Percentiles rank a stretch among this genome's conserved stretches.
Evolutionary conservation across 2,113 vertebrate genomes (phyloP).

Genomic region (Gadus macrocephalus): DNA sequence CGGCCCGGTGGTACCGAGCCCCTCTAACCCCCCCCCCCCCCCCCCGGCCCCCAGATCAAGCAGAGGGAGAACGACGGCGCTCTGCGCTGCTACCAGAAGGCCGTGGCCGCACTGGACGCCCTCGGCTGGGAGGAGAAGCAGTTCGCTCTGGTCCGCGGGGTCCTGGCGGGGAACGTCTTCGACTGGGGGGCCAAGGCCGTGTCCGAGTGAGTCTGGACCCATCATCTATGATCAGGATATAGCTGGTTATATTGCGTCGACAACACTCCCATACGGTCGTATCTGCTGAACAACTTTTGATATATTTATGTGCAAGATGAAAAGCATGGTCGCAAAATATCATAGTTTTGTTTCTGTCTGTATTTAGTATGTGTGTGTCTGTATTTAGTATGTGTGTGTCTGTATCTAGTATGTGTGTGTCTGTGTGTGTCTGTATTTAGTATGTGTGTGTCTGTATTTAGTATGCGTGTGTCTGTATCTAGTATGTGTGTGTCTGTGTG

Average conservation of each 20-base stretch:
- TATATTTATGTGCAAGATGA: too few species aligned
- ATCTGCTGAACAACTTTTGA: too few species aligned
- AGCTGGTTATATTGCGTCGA: too few species aligned
- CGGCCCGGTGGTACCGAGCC: too few species aligned
- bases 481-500: too few species aligned
- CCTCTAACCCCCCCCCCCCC: background rate
- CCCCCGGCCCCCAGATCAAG: conserved; percentile 78
- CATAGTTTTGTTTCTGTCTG: background rate
- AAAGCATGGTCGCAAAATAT: too few species aligned
- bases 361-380: background rate
- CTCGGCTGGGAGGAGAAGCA: conserved; percentile 92
- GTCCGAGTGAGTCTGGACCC: conserved; percentile 78
- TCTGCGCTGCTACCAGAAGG: conserved; percentile 84
- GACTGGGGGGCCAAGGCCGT: conserved; percentile 99
- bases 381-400: background rate
- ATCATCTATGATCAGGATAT: too few species aligned
- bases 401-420: background rate
- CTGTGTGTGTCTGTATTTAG: too few species aligned
- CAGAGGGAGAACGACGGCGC: conserved; percentile 91
- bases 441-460: too few species aligned
- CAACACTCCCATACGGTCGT: too few species aligned
- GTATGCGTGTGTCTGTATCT: background rate
- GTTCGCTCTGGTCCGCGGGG: conserved; percentile 88
- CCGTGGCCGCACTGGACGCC: conserved; percentile 80
- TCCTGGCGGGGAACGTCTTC: conserved; percentile 95